These are phyloP conservation scores for Percina caprodes DNA, from an alignment of 2,113 vertebrate genomes.

Conservation along the genomic window DNA sequence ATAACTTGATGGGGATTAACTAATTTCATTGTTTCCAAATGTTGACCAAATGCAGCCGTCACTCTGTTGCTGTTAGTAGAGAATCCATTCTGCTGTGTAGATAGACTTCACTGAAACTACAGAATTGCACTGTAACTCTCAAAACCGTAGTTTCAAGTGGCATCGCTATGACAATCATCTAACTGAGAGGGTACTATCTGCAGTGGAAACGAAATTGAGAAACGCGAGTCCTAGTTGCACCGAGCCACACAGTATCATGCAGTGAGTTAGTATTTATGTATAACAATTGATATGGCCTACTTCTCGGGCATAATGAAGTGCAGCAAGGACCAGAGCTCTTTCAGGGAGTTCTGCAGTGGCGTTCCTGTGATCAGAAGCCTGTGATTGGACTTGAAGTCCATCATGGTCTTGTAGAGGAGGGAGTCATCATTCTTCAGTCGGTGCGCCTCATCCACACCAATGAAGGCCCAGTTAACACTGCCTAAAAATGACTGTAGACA, in stretches of 20 bases:
- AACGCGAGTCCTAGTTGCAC: not conserved
- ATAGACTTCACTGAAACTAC: no score
- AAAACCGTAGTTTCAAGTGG: not conserved
- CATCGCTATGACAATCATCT: not conserved
- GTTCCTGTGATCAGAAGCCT: constrained; percentile 98
- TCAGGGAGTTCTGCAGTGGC: constrained; percentile 97
- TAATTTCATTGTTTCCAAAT: no score
- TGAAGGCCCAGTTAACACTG: constrained; percentile 94
- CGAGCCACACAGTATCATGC: not conserved
- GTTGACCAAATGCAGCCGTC: no score
- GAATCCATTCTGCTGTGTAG: no score
- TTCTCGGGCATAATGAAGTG: constrained; percentile 99
- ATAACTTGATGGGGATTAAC: no score
- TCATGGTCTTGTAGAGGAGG: constrained; percentile 98
- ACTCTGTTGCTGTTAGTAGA: no score
- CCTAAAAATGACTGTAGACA: constrained; percentile 92
- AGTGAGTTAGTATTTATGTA: not conserved
- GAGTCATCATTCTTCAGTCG: constrained; percentile 98
- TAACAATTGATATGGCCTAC: constrained; percentile 81
- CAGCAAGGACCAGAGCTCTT: constrained; percentile 97
- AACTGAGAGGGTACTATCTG: not conserved
- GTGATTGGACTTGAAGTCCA: constrained; percentile 98
- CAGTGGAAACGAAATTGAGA: not conserved
- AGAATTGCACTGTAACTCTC: no score
- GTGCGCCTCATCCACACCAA: constrained; percentile 98